Evolutionary conservation across 2,888 invertebrate genomes (phyloP), one percentile per base, ranked within the genome.

Genomic region (Netelia fuscicornis): DNA sequence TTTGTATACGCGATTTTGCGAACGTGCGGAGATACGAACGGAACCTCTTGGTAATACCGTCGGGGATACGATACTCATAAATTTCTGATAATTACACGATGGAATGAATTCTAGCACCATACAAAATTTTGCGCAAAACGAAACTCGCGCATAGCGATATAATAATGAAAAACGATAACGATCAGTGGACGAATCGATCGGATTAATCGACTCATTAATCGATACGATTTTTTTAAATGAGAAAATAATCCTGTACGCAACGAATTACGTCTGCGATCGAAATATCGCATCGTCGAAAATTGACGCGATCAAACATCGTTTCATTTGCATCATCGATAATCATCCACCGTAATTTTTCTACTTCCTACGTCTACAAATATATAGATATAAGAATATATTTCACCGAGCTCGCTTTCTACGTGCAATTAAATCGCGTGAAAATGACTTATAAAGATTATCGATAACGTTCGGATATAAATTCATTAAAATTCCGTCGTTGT

Each of bases 381-480:
- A 30, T 30, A 30, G 2, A 13, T 48, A 48, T 48, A 48, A 1
- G 1, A 13, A 48, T 48, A 48, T 48, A 13, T 9, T 6, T 48
- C 48, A 13, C 9, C 13, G 8, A 48, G 48, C n/a, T 56, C 58
- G 58, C 17, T 9, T 20, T 58, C 17, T 9, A 13, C n/a, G 17
- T n/a, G 10, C 42, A 37, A 68, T 77, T 56, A 44, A 25, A 23
- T 17, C 48, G 60, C 11, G 10, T 48, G 48, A 48, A 48, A 48
- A 48, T 62, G 20, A 48, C 11, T 48, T 48, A 13, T 13, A 48
- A 13, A 48, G 48, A 48, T 9, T 62, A 64, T 79, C 42, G 78
- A 79, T 71, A 70, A 37, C 20, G 37, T 71, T 71, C 62, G 54
- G n/a, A 58, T 58, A 20, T 58, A 71, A 20, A 79, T 25, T 30